phyloP scores from a whole-genome alignment of 1,140 invertebrate species.

The Lordiphosa stackelbergi region DNA sequence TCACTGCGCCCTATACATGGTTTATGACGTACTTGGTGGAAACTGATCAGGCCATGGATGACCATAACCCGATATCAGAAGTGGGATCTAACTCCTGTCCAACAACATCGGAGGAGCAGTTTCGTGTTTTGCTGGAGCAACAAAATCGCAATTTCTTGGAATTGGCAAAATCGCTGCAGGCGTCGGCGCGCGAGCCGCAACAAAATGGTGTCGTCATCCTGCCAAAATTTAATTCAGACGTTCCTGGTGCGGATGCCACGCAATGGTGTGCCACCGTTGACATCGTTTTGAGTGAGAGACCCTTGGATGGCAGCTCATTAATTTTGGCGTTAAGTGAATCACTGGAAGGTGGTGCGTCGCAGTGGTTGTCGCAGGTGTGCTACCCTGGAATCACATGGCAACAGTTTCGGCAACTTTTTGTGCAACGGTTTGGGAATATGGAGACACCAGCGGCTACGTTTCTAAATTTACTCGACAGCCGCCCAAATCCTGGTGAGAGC shows the following conservation, averaged over 20 bases:
- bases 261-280: no score
- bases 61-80: no score
- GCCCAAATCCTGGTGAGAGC: slow-evolving; percentile 1
- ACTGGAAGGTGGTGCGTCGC: neutral
- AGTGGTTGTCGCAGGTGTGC: slow-evolving; percentile 8
- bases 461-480: slow-evolving; percentile 1
- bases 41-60: no score
- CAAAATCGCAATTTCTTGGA: slow-evolving; percentile 1
- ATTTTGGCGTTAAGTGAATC: slow-evolving; percentile 1
- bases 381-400: slow-evolving; percentile 11
- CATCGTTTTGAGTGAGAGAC: neutral
- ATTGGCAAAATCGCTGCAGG: neutral
- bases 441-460: slow-evolving; percentile 9
- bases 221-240: neutral
- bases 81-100: no score
- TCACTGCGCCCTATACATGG: no score
- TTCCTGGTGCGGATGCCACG: neutral
- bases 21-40: no score
- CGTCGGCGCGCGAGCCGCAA: neutral
- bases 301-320: neutral
- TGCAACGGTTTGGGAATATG: neutral
- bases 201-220: neutral
- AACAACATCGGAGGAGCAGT: neutral
- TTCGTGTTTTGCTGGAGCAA: neutral
- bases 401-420: slow-evolving; percentile 4